Base-by-base conservation (phyloP, 2,888 invertebrate genomes). In the Synergus itoensis region DNA sequence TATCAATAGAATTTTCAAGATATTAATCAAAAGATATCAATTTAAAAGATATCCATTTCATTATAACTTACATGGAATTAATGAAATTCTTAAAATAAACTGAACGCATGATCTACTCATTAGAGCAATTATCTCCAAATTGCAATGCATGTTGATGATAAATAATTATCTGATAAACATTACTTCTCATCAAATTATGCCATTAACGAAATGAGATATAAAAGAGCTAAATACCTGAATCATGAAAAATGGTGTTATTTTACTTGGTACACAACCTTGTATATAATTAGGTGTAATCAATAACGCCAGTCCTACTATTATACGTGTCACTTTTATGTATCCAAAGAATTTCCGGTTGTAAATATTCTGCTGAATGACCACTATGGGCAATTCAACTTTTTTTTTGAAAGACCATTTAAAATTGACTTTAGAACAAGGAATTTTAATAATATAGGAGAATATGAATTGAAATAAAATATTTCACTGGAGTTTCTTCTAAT, bases 231-330 rank as follows among this genome's bases (percentile, higher is more conserved):
- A 5, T 60, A 21, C 21, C 11, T 12, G 21, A 21, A 60, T 11
- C 21, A 60, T 11, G 60, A 28, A 60, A 4, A 1, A 60, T 28
- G 0, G 60, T 14, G 4, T 60, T 28, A 28, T 60, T 60, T 60
- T 21, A 60, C 60, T 60, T 60, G 28, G 21, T 21, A 60, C 21
- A 21, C 21, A 60, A 60, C 60, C 60, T 14, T 12, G 21, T 60
- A 14, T 60, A 60, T 60, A 60, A 60, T 60, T 60, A 60, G 60
- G 21, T 9, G 60, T 28, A 21, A 60, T 60, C 60, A 28, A 60
- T 60, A 60, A 21, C 4, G 14, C 60, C 11, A 60, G 60, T 60
- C 60, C 18, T 60, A 60, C 60, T 60, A 60, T 60, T 60, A 12
- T 60, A 28, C 60, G 12, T 14, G 21, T 28, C 14, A 28, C 11